These are phyloP conservation scores for Drosophila merina DNA, from an alignment of 2,888 invertebrate genomes.

Conservation along the genomic window DNA sequence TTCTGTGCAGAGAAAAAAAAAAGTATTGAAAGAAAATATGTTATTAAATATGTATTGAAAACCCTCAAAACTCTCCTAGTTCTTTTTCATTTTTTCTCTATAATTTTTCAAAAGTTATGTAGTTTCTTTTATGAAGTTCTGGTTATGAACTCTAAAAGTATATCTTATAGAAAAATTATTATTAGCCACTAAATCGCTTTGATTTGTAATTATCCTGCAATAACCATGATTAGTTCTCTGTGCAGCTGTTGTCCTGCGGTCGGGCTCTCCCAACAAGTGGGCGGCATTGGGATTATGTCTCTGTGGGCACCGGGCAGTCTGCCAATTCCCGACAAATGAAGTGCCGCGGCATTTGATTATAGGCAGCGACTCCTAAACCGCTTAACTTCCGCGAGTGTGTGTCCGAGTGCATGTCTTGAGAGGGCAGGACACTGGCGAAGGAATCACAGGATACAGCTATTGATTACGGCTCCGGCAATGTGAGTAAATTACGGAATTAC, in stretches of 20 bases:
- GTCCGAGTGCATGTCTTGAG: conserved; percentile 23
- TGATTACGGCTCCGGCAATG: conserved; percentile 41
- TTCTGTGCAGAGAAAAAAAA: conserved; percentile 20
- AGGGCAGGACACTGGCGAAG: conserved; percentile 11
- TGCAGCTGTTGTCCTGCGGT: conserved; percentile 21
- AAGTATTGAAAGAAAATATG: not conserved
- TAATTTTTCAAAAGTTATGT: too few relatives aligned
- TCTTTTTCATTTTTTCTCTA: too few relatives aligned
- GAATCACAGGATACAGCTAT: conserved; percentile 26
- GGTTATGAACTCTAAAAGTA: too few relatives aligned
- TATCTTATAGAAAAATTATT: too few relatives aligned
- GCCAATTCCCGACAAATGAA: conserved; percentile 49
- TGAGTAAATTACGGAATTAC: conserved; percentile 51
- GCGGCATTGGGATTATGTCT: conserved; percentile 42
- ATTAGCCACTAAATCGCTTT: too few relatives aligned
- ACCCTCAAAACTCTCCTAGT: not conserved
- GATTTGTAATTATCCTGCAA: not conserved
- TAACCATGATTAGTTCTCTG: conserved; percentile 8
- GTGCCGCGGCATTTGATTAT: conserved; percentile 53
- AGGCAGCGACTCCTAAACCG: conserved; percentile 33
- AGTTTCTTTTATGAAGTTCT: too few relatives aligned
- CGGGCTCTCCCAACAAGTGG: conserved; percentile 51
- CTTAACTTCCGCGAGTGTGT: conserved; percentile 39
- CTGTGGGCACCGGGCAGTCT: conserved; percentile 37
- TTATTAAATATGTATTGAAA: not conserved